Evolutionary conservation across 2,888 invertebrate genomes (phyloP), one percentile per base, ranked within the genome.

Genomic region (Rotaria socialis): DNA sequence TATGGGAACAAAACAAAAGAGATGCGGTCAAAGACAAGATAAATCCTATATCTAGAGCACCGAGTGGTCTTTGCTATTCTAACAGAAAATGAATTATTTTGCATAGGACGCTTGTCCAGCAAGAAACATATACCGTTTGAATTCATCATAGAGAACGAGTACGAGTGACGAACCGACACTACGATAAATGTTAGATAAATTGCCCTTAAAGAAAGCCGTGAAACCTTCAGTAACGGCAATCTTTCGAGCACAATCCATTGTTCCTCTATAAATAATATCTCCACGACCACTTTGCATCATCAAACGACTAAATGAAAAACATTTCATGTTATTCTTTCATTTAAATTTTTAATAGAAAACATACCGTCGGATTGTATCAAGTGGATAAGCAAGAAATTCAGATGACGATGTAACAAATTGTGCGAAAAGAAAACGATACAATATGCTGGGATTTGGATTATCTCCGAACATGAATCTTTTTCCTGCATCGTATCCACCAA

Each of bases 321-420:
- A 52, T 52, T 52, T 52, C 8, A 11, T 52, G 4, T 52, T 52
- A 11, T 52, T 52, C 52, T 14, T 52, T 52, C 14, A 16, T 67
- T 27, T 10, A 27, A 35, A 11, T 27, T 67, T 35, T n/a, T 5
- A 27, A 35, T 16, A 27, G 1, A 35, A 75, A 47, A 47, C 24
- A 47, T 80, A 80, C 80, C 96, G 94, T 91, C 96, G 94, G 22
- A 91, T 89, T 55, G 96, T 96, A 92, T 96, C 96, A 93, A 96
- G 95, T 90, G 96, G 96, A 93, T 96, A 96, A 58, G 96, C 96
- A 88, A 95, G 94, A 91, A 96, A 94, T 91, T 96, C 96, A 88
- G 96, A 94, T 88, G 95, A 93, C 87, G 95, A 94, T 88, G 95
- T 95, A 88, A 94, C 94, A 91, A 55, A 50, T 56, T 84, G 84